Evolutionary conservation across 2,113 vertebrate genomes (phyloP).

Genomic region (Protomyctophum bolini): DNA sequence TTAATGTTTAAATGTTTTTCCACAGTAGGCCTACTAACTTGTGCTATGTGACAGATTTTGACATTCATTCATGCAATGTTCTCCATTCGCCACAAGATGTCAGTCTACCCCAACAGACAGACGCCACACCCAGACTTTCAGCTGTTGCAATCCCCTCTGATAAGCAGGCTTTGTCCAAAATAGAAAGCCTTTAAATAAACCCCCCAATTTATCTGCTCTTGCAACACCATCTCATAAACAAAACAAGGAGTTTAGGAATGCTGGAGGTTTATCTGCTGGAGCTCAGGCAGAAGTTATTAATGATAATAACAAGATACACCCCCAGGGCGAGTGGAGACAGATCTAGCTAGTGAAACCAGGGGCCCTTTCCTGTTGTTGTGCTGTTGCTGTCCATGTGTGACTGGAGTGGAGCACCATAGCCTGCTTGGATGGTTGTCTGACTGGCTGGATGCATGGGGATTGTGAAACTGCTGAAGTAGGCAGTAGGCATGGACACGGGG

Average conservation of each 20-base stretch:
- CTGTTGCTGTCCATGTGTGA: conserved; percentile 66
- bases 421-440: conserved; percentile 61
- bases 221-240: conserved; percentile 76
- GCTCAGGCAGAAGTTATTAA: conserved; percentile 62
- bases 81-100: conserved; percentile 55
- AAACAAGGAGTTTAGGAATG: conserved; percentile 74
- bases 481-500: conserved; percentile 69
- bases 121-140: conserved; percentile 8
- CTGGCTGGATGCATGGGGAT: conserved; percentile 57
- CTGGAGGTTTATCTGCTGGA: conserved; percentile 75
- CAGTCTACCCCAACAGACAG: conserved; percentile 45
- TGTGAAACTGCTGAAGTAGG: conserved; percentile 83
- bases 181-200: conserved; percentile 79
- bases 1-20: not conserved
- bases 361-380: conserved; percentile 74
- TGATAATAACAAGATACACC: conserved; percentile 73
- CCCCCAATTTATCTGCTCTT: conserved; percentile 72
- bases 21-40: not conserved
- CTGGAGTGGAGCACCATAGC: conserved; percentile 63
- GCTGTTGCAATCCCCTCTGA: conserved; percentile 49
- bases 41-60: not conserved
- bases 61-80: conserved; percentile 4
- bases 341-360: conserved; percentile 70
- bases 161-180: conserved; percentile 73
- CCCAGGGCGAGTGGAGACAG: conserved; percentile 70